These are phyloP conservation scores for Campaea margaritaria DNA, from an alignment of 2,888 invertebrate species.

Conservation along the genomic window DNA sequence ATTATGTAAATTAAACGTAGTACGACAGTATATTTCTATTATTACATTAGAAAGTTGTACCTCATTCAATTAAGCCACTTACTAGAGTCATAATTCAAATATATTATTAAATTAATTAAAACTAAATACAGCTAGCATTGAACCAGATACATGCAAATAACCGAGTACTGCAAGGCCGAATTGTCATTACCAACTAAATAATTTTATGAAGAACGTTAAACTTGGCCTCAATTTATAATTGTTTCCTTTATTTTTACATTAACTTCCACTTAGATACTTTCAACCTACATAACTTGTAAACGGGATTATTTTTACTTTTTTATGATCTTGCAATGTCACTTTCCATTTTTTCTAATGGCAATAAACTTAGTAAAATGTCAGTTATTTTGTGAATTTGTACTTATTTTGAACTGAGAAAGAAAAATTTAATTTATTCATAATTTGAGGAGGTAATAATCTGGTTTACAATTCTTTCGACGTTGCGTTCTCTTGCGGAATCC, in stretches of 20 bases:
- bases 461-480: too few relatives aligned
- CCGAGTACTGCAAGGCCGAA: slow-evolving; percentile 28
- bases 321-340: slow-evolving; percentile 10
- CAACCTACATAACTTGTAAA: slow-evolving; percentile 5
- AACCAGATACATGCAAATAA: slow-evolving; percentile 37
- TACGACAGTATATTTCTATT: neutral
- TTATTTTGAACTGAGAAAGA: too few relatives aligned
- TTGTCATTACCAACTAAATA: slow-evolving; percentile 21
- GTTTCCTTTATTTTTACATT: slow-evolving; percentile 36
- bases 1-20: neutral
- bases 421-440: too few relatives aligned
- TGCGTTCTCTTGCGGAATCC: too few relatives aligned
- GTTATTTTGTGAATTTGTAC: too few relatives aligned
- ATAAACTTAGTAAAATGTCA: slow-evolving; percentile 4
- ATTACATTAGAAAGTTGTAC: slow-evolving; percentile 18
- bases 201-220: slow-evolving; percentile 30
- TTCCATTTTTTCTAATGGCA: slow-evolving; percentile 22
- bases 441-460: too few relatives aligned
- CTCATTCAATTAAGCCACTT: slow-evolving; percentile 27
- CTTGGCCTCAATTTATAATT: slow-evolving; percentile 40
- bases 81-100: slow-evolving; percentile 23
- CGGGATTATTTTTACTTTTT: slow-evolving; percentile 8
- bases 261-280: slow-evolving; percentile 24
- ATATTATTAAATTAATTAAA: slow-evolving; percentile 18
- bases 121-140: slow-evolving; percentile 32